These are phyloP conservation scores for Rhaphigaster nebulosa DNA, from an alignment of 2,888 invertebrate genomes.

Conservation along the genomic window DNA sequence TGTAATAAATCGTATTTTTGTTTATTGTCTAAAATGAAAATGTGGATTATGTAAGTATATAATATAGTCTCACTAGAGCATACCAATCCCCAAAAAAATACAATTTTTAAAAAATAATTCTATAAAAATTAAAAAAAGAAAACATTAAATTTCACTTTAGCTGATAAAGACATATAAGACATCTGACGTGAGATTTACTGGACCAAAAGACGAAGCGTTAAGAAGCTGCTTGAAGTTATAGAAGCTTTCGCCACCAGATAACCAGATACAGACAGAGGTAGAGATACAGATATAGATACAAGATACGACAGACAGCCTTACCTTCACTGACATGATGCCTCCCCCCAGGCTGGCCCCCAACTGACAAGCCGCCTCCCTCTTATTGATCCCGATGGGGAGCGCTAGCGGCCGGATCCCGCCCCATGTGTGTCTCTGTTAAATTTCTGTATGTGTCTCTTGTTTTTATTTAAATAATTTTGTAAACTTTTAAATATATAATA, in stretches of 20 bases:
- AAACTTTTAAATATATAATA: background rate
- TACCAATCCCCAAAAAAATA: too few relatives aligned
- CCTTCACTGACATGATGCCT: constrained; percentile 58
- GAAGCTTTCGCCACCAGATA: background rate
- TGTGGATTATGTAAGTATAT: too few relatives aligned
- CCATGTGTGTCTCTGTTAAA: background rate
- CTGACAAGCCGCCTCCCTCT: constrained; percentile 47
- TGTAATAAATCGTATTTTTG: too few relatives aligned
- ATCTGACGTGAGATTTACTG: background rate
- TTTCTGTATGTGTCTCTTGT: background rate
- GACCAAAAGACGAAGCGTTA: background rate
- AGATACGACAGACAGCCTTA: constrained; percentile 37
- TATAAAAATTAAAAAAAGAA: background rate
- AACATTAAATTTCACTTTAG: background rate
- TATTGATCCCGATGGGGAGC: constrained; percentile 10
- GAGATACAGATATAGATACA: background rate
- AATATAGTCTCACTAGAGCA: too few relatives aligned
- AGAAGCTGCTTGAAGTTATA: background rate
- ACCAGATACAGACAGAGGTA: background rate
- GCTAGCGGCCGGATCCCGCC: constrained; percentile 4
- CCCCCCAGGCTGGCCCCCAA: constrained; percentile 58
- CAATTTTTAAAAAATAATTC: background rate
- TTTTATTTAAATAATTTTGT: background rate
- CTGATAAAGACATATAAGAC: background rate
- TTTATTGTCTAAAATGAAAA: too few relatives aligned